These are phyloP conservation scores for Volucella zonaria DNA, from an alignment of 2,888 invertebrate genomes.

Conservation along the genomic window DNA sequence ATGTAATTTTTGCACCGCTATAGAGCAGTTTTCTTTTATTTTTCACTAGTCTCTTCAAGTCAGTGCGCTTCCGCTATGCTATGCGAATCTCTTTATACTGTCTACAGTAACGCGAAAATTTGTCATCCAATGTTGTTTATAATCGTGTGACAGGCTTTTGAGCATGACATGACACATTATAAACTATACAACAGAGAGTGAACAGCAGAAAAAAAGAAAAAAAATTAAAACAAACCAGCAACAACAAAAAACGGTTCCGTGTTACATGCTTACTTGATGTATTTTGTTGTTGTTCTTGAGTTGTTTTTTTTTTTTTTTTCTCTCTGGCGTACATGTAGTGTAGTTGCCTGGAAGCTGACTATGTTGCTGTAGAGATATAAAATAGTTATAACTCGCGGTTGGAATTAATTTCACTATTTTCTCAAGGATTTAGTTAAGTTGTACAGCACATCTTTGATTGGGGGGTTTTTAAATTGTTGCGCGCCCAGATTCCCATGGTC, in stretches of 20 bases:
- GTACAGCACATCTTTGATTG: conserved; percentile 41
- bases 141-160: conserved; percentile 74
- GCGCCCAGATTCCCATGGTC: conserved; percentile 64
- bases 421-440: conserved; percentile 59
- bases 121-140: conserved; percentile 74
- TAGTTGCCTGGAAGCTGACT: conserved; percentile 24
- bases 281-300: conserved; percentile 30
- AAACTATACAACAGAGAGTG: conserved; percentile 64
- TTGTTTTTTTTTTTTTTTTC: background rate
- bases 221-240: conserved; percentile 7
- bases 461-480: conserved; percentile 43
- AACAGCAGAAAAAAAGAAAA: conserved; percentile 26
- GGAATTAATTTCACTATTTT: conserved; percentile 73
- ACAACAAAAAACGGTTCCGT: conserved; percentile 66
- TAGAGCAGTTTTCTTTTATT: conserved; percentile 51
- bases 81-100: conserved; percentile 44
- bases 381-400: conserved; percentile 64
- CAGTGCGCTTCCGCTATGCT: conserved; percentile 48
- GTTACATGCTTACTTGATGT: conserved; percentile 54
- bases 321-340: conserved; percentile 1
- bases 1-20: conserved; percentile 72
- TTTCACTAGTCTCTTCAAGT: background rate
- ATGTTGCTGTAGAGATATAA: conserved; percentile 59
- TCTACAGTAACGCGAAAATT: conserved; percentile 69
- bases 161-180: conserved; percentile 74